Conservation (phyloP, 2,797 vertebrate genomes). For the Oceanodroma leucorhoa region DNA sequence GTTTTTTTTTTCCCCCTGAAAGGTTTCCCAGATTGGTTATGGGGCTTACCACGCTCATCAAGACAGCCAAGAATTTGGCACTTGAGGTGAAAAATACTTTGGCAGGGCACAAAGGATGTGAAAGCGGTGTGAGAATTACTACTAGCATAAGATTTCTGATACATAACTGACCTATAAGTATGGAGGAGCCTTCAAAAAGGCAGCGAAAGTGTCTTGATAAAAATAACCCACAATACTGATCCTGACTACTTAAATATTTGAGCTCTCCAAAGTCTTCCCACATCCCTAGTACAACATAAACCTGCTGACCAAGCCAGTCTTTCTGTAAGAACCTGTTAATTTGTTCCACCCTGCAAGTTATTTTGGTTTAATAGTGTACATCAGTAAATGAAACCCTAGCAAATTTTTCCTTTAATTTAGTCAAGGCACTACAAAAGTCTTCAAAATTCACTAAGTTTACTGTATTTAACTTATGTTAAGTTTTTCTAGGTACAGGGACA, state of each 20-base stretch:
- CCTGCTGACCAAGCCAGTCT: not conserved
- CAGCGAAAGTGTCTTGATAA: not conserved
- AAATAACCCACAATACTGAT: not conserved
- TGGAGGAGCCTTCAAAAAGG: not conserved
- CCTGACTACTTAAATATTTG: not conserved
- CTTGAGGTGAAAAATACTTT: not conserved
- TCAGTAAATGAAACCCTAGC: not conserved
- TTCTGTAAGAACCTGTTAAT: not conserved
- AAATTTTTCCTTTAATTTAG: not conserved
- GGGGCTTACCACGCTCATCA: not conserved
- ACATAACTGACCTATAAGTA: fast-evolving
- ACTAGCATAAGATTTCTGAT: not conserved
- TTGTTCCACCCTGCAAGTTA: not conserved
- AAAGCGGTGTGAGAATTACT: not conserved
- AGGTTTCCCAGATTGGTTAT: not conserved
- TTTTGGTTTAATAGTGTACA: not conserved
- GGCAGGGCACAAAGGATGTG: not conserved
- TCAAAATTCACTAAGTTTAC: not conserved
- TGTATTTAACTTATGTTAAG: not conserved
- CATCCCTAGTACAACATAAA: not conserved
- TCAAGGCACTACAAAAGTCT: not conserved
- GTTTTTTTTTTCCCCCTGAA: not conserved
- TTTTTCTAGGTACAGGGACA: not conserved
- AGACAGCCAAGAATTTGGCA: not conserved
- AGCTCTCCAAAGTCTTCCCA: not conserved